phyloP scores from a whole-genome alignment of 2,113 vertebrate genomes.

The Percopsis transmontana region DNA sequence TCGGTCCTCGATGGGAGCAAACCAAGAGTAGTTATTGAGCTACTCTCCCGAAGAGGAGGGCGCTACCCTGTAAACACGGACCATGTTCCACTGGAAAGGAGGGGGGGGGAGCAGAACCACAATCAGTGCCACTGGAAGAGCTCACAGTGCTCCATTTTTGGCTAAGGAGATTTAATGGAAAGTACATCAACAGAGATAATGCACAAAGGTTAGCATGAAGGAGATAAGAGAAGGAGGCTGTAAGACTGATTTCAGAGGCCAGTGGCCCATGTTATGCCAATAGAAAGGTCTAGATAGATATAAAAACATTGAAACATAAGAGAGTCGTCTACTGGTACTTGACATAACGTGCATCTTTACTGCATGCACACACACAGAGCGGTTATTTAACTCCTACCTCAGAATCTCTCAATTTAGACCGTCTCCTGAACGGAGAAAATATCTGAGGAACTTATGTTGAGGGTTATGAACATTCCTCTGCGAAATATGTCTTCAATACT shows the following conservation, averaged over 20 bases:
- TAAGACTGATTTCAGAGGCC: neutral
- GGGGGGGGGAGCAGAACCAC: neutral
- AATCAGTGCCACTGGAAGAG: neutral
- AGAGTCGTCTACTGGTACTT: no score
- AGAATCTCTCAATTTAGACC: neutral
- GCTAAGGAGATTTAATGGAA: neutral
- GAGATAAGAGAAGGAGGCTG: neutral
- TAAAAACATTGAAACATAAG: neutral
- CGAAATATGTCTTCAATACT: neutral
- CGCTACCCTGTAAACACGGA: neutral
- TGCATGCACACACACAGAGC: neutral
- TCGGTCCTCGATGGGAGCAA: constrained; percentile 10
- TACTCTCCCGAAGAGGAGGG: constrained; percentile 11
- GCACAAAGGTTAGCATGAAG: neutral
- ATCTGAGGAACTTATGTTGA: neutral
- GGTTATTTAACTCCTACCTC: neutral
- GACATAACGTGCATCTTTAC: no score
- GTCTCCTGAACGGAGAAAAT: neutral
- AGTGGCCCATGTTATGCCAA: neutral
- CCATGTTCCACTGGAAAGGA: neutral
- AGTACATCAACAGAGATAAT: neutral
- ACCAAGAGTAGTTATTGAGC: constrained; percentile 32
- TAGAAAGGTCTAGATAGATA: neutral
- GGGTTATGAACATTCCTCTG: constrained; percentile 6
- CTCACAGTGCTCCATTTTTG: neutral